Evolutionary conservation across 2,797 vertebrate genomes (phyloP), one percentile per base, ranked within the genome.

Genomic region (Erpetoichthys calabaricus): DNA sequence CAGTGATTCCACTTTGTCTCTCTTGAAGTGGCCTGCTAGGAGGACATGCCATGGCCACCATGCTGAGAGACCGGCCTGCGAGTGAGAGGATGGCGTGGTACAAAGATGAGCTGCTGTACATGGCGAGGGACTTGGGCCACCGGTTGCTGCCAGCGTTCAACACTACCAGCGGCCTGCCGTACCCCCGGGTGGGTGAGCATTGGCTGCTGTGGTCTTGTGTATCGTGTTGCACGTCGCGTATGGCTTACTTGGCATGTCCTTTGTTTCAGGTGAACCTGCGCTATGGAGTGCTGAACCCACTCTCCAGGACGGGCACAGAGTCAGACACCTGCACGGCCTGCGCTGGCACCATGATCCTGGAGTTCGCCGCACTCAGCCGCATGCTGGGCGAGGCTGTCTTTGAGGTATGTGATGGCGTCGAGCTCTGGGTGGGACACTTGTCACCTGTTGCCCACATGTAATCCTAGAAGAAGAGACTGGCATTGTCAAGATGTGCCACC

Each of bases 261-360:
- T 52, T 42, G 3, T 42, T 42, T n/a, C 52, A 89, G 87, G 84
- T 89, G 63, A 89, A 89, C 67, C 72, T 89, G 65, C 80, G 80
- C 25, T 82, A 88, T 45, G 87, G 87, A 50, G 76, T 88, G 41
- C 64, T 78, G 9, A 84, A 74, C 60, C 85, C 86, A 8, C 78
- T 86, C 9, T 86, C 87, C n/a, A 82, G 87, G 3, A 88, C 85
- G 44, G 87, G 87, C 67, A 85, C 80, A 0, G 87, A 89, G 67
- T 83, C 85, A 0, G 82, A 88, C 76, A 89, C 87, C 57, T 89
- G 87, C 65, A 89, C 87, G 3, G 87, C 87, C 3, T 89, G 87
- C n/a, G 87, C 87, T 1, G 87, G 87, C 58, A 89, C 87, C 52
- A 87, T 88, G 85, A 87, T 89, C 68, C 73, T 89, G 64, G 87